These are phyloP conservation scores for Pangasius macronema DNA, from an alignment of 2,797 vertebrate genomes.

Conservation along the genomic window DNA sequence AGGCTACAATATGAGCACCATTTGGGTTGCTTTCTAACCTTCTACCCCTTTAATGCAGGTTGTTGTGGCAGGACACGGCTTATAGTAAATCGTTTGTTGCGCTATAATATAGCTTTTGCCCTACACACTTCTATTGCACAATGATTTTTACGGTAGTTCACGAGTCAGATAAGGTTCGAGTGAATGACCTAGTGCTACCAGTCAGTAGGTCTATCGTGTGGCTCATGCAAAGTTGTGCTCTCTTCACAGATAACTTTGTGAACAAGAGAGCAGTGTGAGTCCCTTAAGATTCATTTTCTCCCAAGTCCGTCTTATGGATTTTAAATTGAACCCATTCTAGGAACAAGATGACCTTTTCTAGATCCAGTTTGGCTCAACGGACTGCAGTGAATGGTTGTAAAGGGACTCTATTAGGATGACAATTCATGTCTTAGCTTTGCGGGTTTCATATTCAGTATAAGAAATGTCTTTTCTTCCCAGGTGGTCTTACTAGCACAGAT, in stretches of 20 bases:
- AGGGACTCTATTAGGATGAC: conserved; percentile 60
- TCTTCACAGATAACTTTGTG: conserved; percentile 56
- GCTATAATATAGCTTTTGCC: conserved; percentile 46
- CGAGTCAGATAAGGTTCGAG: too few species aligned
- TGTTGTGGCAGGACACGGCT: conserved; percentile 37
- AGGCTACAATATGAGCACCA: neutral
- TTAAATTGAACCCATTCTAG: conserved; percentile 59
- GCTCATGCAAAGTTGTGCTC: conserved; percentile 47
- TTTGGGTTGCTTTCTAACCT: neutral
- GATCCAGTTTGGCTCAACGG: conserved; percentile 49
- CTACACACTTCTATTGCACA: conserved; percentile 47
- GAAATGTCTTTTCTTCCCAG: conserved; percentile 11
- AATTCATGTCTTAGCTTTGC: conserved; percentile 50
- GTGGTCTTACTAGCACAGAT: conserved; percentile 11
- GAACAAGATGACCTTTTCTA: conserved; percentile 56
- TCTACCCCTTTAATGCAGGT: conserved; percentile 27
- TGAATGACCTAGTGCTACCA: too few species aligned
- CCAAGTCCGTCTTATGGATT: conserved; percentile 54
- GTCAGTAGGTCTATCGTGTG: too few species aligned
- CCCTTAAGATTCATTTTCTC: conserved; percentile 59
- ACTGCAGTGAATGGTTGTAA: conserved; percentile 54
- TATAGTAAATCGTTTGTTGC: conserved; percentile 47
- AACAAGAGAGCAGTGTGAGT: conserved; percentile 52
- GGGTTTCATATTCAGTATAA: conserved; percentile 42
- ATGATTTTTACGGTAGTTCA: too few species aligned